Evolutionary conservation across 2,888 invertebrate species (phyloP).

Genomic region (Ferrisia virgata): DNA sequence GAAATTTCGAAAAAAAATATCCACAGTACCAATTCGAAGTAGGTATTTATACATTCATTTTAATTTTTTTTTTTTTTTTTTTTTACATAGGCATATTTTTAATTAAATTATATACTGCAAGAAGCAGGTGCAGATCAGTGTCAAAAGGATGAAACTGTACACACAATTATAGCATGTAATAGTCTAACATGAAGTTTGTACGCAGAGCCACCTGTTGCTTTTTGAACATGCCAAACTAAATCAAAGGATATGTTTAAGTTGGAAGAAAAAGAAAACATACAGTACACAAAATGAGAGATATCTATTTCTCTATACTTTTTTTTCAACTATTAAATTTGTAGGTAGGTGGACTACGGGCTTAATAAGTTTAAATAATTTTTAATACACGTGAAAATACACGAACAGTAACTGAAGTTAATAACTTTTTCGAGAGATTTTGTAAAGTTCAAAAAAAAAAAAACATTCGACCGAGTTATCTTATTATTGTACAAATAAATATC

Average conservation of each 20-base stretch:
- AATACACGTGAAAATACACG: no score
- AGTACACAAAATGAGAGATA: background rate
- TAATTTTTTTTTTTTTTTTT: background rate
- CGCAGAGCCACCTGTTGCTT: constrained; percentile 3
- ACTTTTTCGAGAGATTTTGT: no score
- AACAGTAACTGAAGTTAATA: no score
- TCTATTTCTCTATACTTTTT: no score
- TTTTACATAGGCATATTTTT: no score
- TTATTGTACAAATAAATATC: no score
- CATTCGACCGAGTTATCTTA: no score
- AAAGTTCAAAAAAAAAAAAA: no score
- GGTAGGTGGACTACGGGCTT: no score
- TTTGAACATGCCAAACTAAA: background rate
- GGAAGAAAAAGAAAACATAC: background rate
- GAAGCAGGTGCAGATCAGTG: background rate
- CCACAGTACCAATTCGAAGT: background rate
- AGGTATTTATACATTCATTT: background rate
- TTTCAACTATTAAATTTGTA: no score
- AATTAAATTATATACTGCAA: background rate
- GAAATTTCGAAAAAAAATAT: no score
- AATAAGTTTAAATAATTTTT: no score
- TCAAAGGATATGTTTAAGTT: background rate
- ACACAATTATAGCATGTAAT: background rate
- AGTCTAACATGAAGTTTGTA: background rate
- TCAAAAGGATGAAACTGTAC: background rate